Evolutionary conservation across 2,113 vertebrate species (phyloP).

Genomic region (Syrmaticus mikado): DNA sequence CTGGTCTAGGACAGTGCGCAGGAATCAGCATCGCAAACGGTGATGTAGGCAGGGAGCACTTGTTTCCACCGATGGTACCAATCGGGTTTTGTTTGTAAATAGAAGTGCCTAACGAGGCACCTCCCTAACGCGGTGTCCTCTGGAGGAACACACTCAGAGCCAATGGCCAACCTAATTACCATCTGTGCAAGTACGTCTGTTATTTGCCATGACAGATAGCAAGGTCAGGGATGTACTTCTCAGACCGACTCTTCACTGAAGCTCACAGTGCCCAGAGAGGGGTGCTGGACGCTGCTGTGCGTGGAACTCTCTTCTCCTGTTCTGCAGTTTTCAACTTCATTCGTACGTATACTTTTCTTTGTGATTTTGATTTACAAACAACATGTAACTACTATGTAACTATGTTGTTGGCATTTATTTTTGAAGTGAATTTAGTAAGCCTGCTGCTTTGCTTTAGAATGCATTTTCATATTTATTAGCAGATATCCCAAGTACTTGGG

Average conservation of each 20-base stretch:
- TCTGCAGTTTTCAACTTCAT: neutral
- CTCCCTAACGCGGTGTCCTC: neutral
- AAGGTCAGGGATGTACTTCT: neutral
- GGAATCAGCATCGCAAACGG: neutral
- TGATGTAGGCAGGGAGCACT: neutral
- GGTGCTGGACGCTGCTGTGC: neutral
- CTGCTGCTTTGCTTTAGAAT: neutral
- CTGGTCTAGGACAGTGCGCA: neutral
- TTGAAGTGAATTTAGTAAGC: neutral
- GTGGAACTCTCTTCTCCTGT: neutral
- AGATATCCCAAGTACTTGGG: neutral
- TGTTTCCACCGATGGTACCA: neutral
- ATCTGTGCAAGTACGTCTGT: neutral
- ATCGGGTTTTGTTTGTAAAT: neutral
- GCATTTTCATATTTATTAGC: neutral
- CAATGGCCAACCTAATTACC: neutral
- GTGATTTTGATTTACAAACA: neutral
- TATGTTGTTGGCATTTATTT: neutral
- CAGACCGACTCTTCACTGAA: neutral
- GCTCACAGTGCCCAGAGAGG: neutral
- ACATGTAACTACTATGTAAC: neutral
- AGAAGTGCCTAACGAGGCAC: neutral
- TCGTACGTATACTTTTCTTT: neutral
- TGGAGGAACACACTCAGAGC: neutral
- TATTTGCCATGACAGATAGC: neutral